Evolutionary conservation across 2,888 invertebrate species (phyloP), one percentile per base, ranked within the genome.

Genomic region (Amiota minor): DNA sequence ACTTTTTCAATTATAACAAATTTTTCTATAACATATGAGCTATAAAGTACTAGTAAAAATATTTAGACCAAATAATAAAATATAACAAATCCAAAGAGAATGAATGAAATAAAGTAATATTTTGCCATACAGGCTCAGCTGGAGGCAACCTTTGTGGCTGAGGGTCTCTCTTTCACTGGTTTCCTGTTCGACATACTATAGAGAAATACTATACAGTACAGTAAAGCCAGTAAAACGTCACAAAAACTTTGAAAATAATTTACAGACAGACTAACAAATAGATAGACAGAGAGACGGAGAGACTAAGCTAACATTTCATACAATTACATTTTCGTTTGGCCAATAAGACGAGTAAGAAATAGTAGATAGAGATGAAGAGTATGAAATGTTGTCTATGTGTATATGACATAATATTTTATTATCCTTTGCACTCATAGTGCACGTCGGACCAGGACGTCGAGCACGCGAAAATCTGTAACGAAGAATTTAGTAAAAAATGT

Each of bases 311-410:
- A 77, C 78, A 80, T 80, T 80, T 75, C 71, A 75, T 79, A 80
- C 81, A 83, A 83, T 83, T 83, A 83, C 83, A 81, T 82, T 82
- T 81, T 73, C 74, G 73, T 79, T 79, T 76, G 67, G 53, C 47
- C 65, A 65, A 65, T 65, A 59, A 18, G 18, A 35, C 35, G 35
- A 35, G 35, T 35, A 59, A 59, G 20, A 59, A 59, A 59, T n/a
- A n/a, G n/a, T n/a, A 35, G 6, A 6, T 8, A 3, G 35, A 35
- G 35, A 35, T 35, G 35, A 8, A 35, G 35, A 35, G 35, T 6
- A 35, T 35, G 35, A 35, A 35, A 35, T 35, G 35, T 59, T 59
- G 56, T 35, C 35, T 35, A 35, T 35, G 35, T 35, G 35, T 53
- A 53, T 62, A 68, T 68, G 67, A 68, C 67, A 68, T 68, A 68